Base-by-base conservation (phyloP, 2,113 vertebrate species). In the Oryzias javanicus region DNA sequence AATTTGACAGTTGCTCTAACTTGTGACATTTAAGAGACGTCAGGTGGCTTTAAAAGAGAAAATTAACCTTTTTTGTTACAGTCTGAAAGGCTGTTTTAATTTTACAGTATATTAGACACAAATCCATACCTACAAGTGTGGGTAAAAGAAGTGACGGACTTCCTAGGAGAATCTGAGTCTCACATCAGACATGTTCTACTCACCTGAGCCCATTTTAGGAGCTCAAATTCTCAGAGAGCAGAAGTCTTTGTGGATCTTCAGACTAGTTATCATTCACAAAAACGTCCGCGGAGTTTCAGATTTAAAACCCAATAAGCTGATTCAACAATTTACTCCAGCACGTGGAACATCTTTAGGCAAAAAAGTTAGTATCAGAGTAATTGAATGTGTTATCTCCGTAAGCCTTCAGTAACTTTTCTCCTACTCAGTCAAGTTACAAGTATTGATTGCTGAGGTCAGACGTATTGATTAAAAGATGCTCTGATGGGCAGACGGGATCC, bases 381-480 rank as follows among this genome's bases (percentile, higher is more conserved):
- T 12, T 22, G 15, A 24, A 27, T 24, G 7, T 24, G 7, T 24
- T 13, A 49, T 24, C 16, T 29, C 24, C 6, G n/a, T 52, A 16
- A 10, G 15, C 19, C 27, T 51, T 50, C 35, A 7, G 48, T 17
- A 59, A 18, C n/a, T 8, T 59, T 48, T 48, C 15, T 17, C 14
- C 48, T 8, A 5, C 47, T 60, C 35, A 15, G 58, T 40, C 8
- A 24, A 50, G 50, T 25, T 10, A 16, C 17, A 49, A 47, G 19
- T 64, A n/a, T 48, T 51, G n/a, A 67, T 46, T 55, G 53, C 55
- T 62, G 74, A 79, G 50, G 41, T 64, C 51, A 59, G 47, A 62
- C 15, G 1, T 71, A 88, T 86, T 76, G 90, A 90, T 86, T 72
- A 49, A 55, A 45, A 49, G 57, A 64, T 46, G 17, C 24, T 62